A percentile compares a stretch with the other conserved stretches of the same genome.
Evolutionary conservation across 1,140 invertebrate genomes (phyloP).

Genomic region (Papilio aristodemus): DNA sequence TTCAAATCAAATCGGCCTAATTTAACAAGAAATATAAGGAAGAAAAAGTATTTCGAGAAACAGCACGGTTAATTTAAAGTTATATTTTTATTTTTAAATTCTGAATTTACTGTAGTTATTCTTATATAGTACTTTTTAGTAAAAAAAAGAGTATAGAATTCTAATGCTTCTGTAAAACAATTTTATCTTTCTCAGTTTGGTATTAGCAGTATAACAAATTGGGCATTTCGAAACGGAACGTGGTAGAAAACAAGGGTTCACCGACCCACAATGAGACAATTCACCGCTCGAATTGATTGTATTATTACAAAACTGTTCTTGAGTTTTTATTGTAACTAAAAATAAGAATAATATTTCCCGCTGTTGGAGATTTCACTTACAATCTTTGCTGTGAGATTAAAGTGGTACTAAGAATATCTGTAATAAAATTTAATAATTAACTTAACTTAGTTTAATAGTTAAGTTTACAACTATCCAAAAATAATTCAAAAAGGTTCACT

Average conservation of each 20-base stretch:
- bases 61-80: no score
- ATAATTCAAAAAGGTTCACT: no score
- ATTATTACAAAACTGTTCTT: constrained; percentile 44
- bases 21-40: no score
- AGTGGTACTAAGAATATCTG: no score
- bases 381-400: no score
- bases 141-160: constrained; percentile 21
- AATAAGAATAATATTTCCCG: background rate
- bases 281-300: constrained; percentile 51
- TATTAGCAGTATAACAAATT: constrained; percentile 52
- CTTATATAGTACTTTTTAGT: background rate
- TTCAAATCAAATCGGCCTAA: no score
- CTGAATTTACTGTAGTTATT: background rate
- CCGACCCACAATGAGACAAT: constrained; percentile 48
- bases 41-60: no score
- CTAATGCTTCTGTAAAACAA: constrained; percentile 23
- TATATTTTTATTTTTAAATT: no score
- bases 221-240: constrained; percentile 50
- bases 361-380: background rate
- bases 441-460: no score
- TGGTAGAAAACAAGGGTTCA: constrained; percentile 53
- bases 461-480: no score
- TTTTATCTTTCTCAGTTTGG: constrained; percentile 1
- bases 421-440: no score
- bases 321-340: background rate